These are phyloP conservation scores for Campylorhamphus procurvoides DNA, from an alignment of 2,113 vertebrate genomes.

Conservation along the genomic window DNA sequence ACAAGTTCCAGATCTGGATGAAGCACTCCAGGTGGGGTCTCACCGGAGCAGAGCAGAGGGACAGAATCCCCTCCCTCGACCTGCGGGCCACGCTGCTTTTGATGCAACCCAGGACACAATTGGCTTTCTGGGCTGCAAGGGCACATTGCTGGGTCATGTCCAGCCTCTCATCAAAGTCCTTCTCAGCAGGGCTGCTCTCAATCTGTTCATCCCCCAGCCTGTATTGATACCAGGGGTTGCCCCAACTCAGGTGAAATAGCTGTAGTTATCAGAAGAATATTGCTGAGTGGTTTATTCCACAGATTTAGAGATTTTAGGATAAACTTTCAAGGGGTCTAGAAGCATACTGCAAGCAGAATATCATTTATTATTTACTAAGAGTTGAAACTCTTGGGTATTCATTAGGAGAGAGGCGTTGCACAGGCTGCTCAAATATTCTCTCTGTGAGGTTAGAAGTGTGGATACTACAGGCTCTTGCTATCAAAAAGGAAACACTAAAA, in stretches of 20 bases:
- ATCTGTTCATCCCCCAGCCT: neutral
- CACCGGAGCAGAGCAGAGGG: neutral
- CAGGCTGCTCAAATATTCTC: slow-evolving; percentile 42
- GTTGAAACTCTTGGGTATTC: slow-evolving; percentile 31
- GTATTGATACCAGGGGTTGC: neutral
- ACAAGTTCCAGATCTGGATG: neutral
- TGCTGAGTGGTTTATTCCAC: neutral
- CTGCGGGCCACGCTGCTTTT: accelerated
- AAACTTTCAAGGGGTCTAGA: slow-evolving; percentile 17
- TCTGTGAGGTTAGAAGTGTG: neutral
- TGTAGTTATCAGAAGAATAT: neutral
- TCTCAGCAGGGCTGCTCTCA: accelerated
- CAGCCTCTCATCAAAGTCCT: neutral
- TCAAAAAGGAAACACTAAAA: slow-evolving; percentile 20
- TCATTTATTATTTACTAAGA: slow-evolving; percentile 61
- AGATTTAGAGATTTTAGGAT: slow-evolving; percentile 8
- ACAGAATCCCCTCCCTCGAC: neutral
- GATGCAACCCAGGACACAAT: neutral
- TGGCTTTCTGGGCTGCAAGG: neutral
- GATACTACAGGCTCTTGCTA: neutral
- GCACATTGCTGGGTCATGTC: neutral
- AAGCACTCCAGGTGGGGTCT: neutral
- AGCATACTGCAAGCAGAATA: neutral
- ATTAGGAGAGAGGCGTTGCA: slow-evolving; percentile 32
- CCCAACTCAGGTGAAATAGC: neutral